Evolutionary conservation across 1,140 invertebrate species (phyloP).

Genomic region (Penaeus vannamei): DNA sequence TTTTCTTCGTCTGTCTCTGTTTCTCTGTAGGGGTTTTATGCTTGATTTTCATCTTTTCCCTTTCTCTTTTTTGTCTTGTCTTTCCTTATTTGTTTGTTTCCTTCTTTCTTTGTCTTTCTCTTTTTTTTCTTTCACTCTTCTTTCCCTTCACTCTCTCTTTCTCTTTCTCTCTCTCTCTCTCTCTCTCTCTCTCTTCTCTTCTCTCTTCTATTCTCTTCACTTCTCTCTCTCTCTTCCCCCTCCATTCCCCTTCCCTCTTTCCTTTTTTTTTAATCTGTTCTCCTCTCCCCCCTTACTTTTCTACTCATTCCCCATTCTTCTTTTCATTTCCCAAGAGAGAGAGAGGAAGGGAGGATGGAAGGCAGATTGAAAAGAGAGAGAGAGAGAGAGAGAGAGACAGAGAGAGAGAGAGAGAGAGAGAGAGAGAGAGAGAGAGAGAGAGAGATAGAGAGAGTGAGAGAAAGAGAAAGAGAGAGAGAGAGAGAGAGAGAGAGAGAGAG

Average conservation of each 20-base stretch:
- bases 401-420: constrained; percentile 32
- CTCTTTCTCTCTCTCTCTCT: constrained; percentile 6
- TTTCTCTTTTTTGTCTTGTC: too few species aligned
- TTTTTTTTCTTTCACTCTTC: background rate
- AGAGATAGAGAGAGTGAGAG: too few species aligned
- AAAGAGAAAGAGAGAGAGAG: too few species aligned
- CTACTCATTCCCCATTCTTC: too few species aligned
- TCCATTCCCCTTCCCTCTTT: too few species aligned
- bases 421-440: background rate
- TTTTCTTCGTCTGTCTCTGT: too few species aligned
- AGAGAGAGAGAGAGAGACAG: constrained; percentile 27
- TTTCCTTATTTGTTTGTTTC: too few species aligned
- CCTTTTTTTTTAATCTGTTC: background rate
- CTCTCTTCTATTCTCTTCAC: background rate
- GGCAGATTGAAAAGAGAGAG: background rate
- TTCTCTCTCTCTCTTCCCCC: too few species aligned
- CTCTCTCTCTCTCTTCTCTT: background rate
- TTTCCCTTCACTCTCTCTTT: background rate
- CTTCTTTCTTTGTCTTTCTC: background rate
- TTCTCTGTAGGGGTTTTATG: too few species aligned
- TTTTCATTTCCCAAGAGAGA: too few species aligned
- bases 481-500: too few species aligned
- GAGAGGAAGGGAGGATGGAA: background rate
- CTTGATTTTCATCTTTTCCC: too few species aligned
- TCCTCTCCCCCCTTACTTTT: background rate